Conservation (phyloP, 2,113 vertebrate species). For the Dissostichus mawsoni region DNA sequence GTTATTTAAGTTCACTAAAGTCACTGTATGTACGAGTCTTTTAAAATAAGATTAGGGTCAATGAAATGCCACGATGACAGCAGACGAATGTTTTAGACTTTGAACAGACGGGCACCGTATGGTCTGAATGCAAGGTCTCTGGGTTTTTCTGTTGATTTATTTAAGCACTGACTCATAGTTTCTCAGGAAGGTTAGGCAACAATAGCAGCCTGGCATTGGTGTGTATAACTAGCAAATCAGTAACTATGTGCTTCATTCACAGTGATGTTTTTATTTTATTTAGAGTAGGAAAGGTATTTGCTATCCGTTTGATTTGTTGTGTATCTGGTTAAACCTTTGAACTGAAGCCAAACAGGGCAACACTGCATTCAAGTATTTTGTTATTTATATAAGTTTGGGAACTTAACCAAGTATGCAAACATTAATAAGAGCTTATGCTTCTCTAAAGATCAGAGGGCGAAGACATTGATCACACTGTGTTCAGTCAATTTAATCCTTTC, state of each 20-base stretch:
- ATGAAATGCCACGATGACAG: neutral
- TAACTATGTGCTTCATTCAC: slow-evolving; percentile 54
- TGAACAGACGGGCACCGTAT: slow-evolving; percentile 25
- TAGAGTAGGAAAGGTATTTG: slow-evolving; percentile 34
- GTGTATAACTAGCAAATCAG: slow-evolving; percentile 49
- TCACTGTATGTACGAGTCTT: neutral
- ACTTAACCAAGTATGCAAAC: slow-evolving; percentile 27
- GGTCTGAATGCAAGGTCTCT: slow-evolving; percentile 19
- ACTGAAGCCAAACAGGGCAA: slow-evolving; percentile 34
- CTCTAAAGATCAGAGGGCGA: slow-evolving; percentile 38
- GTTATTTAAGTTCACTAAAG: neutral
- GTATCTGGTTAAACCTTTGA: slow-evolving; percentile 26
- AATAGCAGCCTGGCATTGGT: slow-evolving; percentile 47
- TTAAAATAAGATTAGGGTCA: neutral
- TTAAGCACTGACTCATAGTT: slow-evolving; percentile 57
- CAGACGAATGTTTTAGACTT: neutral
- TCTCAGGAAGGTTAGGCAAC: slow-evolving; percentile 48
- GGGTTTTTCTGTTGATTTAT: slow-evolving; percentile 14
- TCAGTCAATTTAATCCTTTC: slow-evolving; percentile 7
- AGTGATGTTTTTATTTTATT: slow-evolving; percentile 43
- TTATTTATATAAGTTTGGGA: slow-evolving; percentile 24
- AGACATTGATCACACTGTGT: neutral
- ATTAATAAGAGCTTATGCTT: slow-evolving; percentile 17
- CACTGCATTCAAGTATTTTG: slow-evolving; percentile 37
- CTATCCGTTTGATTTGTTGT: slow-evolving; percentile 26